Base-by-base conservation (phyloP, 2,888 invertebrate genomes). In the Gymnoscelis rufifasciata region DNA sequence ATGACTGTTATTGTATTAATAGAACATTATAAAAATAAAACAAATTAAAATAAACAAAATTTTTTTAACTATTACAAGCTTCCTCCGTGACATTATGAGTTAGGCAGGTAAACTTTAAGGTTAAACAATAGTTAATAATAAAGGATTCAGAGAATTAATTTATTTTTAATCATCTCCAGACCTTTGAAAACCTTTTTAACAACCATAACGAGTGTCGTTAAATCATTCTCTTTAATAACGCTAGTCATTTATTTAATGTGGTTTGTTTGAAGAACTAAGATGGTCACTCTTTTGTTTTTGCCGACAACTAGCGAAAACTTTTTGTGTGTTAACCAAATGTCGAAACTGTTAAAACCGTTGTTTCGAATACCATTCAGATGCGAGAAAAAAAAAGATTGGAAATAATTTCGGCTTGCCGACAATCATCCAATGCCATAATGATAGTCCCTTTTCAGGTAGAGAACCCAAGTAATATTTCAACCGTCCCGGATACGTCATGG, bases 371-470 rank as follows among this genome's bases (percentile, higher is more conserved):
- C 74, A 76, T 75, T 67, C 68, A 74, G 68, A 74, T 74, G 76
- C 19, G 15, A 35, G 19, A 15, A 35, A 59, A 80, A 75, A 78
- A 77, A 77, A 71, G 65, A 65, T 66, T 64, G 64, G 67, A 78
- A 78, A 82, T 80, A 68, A 82, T 82, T 79, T 80, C 64, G 77
- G 73, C 68, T 73, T 64, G 81, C 86, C 86, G 84, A 84, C 88
- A 83, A 81, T 84, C 83, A 84, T 80, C 67, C 68, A 65, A 59
- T 65, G 61, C 68, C 70, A 78, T 87, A 83, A 86, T 83, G 82
- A 86, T 71, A 78, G 79, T 74, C 84, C 86, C 76, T 78, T 78
- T 78, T 73, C 87, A 88, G 88, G 88, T 88, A 88, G 83, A 80
- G 65, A 78, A 78, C 79, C 78, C 71, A 79, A 84, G 81, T 80